Evolutionary conservation across 53 echinoderm and acorn worm species (phyloP), one percentile per base, ranked within the genome.

Genomic region (Crossaster papposus): DNA sequence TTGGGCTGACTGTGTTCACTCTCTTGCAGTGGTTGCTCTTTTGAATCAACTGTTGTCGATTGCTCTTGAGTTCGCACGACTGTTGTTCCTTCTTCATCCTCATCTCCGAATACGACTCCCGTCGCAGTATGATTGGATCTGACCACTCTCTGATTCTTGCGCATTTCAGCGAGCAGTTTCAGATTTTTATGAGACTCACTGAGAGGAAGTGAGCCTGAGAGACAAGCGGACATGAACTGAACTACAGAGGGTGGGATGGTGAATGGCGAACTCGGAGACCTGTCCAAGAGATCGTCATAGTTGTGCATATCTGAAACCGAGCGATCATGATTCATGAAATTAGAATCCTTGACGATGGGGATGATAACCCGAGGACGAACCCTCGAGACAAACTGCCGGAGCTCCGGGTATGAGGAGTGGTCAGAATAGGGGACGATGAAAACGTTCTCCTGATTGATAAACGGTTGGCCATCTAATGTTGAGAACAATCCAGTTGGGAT

Each of bases 321-420:
- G n/a, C 65, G 65, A 28, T 89, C 80, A 23, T 11, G 26, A 51
- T 24, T 36, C 52, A 77, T 78, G 30, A 73, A 85, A 4, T 33
- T n/a, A 17, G 81, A 36, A 53, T 82, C 90, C 58, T 79, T 86
- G 65, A 97, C 97, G 54, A 97, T 91, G n/a, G 97, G 97, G 37
- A 93, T 83, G 33, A 97, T 83, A 79, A 71, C 86, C 34, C 72
- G 91, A 0, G 97, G 97, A 36, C 80, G 81, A 7, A 97, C 70
- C 28, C 64, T 89, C 3, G 81, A 38, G 30, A 97, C 97, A 95
- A 97, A 97, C 63, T 89, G 73, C 33, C 84, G 68, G 14, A 97
- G 72, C 74, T 97, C 97, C 23, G 75, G 30, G 82, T 95, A 95
- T 0, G 97, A 97, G 0, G 94, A 95, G 74, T 97, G 97, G 64